Conservation (phyloP, 2,113 vertebrate species). For the Sylvilagus bachmani region DNA sequence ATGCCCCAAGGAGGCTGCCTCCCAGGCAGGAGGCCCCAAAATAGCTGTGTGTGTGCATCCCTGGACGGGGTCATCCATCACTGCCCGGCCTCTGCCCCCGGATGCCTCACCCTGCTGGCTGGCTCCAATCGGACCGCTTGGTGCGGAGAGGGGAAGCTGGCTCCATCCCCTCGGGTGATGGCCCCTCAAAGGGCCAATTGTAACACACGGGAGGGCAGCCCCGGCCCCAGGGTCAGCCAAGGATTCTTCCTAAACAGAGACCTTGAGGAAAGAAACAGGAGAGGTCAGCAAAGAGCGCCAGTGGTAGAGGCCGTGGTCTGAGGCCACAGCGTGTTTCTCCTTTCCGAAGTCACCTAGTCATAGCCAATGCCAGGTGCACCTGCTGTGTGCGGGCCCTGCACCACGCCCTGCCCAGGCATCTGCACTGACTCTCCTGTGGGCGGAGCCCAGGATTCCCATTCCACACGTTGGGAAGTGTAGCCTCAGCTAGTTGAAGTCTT, state of each 20-base stretch:
- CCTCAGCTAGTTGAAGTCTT: neutral
- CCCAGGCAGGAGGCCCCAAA: conserved; percentile 89
- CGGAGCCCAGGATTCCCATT: neutral
- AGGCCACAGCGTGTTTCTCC: fast-evolving
- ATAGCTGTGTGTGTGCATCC: conserved; percentile 89
- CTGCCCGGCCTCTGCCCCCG: conserved; percentile 77
- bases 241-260: conserved; percentile 42
- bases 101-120: conserved; percentile 82
- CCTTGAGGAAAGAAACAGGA: conserved; percentile 7
- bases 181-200: conserved; percentile 84
- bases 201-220: conserved; percentile 74
- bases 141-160: conserved; percentile 70
- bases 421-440: neutral
- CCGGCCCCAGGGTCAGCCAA: conserved; percentile 71
- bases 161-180: conserved; percentile 70
- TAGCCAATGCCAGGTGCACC: neutral
- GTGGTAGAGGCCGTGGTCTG: fast-evolving
- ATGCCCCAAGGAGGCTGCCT: conserved; percentile 88
- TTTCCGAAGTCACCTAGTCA: neutral
- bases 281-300: neutral
- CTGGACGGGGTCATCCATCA: conserved; percentile 79
- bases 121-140: conserved; percentile 81
- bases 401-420: fast-evolving
- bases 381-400: fast-evolving
- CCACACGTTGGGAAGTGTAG: neutral